Evolutionary conservation across 2,888 invertebrate genomes (phyloP).

Genomic region (Andricus quercusramuli): DNA sequence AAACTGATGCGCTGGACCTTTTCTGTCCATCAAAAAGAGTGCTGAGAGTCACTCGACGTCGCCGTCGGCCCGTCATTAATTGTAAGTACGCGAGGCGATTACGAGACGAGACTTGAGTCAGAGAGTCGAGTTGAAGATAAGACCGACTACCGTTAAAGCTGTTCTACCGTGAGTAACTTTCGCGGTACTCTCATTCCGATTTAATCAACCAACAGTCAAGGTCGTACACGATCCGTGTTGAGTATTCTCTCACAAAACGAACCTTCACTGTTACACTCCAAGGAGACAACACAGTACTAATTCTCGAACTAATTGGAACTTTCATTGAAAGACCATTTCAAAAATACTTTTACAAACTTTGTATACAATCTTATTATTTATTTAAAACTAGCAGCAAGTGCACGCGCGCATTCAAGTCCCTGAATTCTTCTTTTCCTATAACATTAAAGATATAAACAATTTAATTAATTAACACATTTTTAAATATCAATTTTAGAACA

Average conservation of each 20-base stretch:
- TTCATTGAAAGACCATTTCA: too few relatives aligned
- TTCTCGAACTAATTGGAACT: too few relatives aligned
- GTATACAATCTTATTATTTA: too few relatives aligned
- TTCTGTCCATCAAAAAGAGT: constrained; percentile 49
- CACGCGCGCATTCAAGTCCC: too few relatives aligned
- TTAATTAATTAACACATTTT: too few relatives aligned
- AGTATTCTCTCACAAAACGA: not conserved
- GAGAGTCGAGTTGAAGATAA: constrained; percentile 42
- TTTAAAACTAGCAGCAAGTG: too few relatives aligned
- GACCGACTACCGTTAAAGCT: constrained; percentile 59
- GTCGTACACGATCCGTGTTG: constrained; percentile 39
- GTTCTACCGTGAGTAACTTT: constrained; percentile 36
- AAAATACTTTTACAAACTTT: too few relatives aligned
- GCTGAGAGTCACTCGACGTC: constrained; percentile 34
- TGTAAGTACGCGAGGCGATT: constrained; percentile 47
- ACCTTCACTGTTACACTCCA: constrained; percentile 20
- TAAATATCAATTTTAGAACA: too few relatives aligned
- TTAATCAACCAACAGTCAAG: constrained; percentile 37
- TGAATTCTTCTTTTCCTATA: too few relatives aligned
- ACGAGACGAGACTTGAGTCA: constrained; percentile 39
- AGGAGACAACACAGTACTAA: not conserved
- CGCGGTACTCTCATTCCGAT: constrained; percentile 38
- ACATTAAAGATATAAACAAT: too few relatives aligned
- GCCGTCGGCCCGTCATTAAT: constrained; percentile 50
- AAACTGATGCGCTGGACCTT: constrained; percentile 42